These are phyloP conservation scores for Drosophila grimshawi DNA, from an alignment of 1,140 invertebrate species.

Conservation along the genomic window DNA sequence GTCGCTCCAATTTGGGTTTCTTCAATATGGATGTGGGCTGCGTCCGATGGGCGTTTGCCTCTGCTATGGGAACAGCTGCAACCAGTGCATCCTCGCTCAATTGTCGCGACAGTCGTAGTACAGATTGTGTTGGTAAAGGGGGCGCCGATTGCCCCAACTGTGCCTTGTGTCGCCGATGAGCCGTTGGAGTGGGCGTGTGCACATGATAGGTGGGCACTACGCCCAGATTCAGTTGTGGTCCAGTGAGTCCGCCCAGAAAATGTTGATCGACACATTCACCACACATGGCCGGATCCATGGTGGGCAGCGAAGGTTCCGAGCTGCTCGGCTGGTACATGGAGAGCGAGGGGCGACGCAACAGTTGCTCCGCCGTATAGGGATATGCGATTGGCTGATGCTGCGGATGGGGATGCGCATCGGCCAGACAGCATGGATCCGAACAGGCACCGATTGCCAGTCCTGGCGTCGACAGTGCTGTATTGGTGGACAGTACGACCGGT, in stretches of 20 bases:
- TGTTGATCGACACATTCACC: slow-evolving; percentile 83
- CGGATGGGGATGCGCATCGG: slow-evolving; percentile 79
- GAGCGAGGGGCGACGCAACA: slow-evolving; percentile 68
- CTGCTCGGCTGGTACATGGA: slow-evolving; percentile 67
- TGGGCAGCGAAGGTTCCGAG: slow-evolving; percentile 69
- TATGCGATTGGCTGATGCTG: slow-evolving; percentile 79
- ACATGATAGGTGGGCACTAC: slow-evolving; percentile 79
- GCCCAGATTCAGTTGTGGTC: slow-evolving; percentile 73
- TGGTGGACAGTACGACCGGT: slow-evolving; percentile 79
- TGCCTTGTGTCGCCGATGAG: slow-evolving; percentile 69
- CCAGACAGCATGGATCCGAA: slow-evolving; percentile 73
- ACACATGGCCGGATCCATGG: slow-evolving; percentile 78
- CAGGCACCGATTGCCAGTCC: slow-evolving; percentile 75
- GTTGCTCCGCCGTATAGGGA: slow-evolving; percentile 66
- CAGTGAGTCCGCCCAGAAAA: slow-evolving; percentile 71
- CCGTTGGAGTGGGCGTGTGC: slow-evolving; percentile 79
- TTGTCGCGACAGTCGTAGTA: slow-evolving; percentile 74
- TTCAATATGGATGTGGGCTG: slow-evolving; percentile 79
- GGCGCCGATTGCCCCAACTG: slow-evolving; percentile 64
- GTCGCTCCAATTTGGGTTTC: slow-evolving; percentile 76
- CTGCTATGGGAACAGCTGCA: slow-evolving; percentile 75
- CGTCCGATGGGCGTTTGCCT: slow-evolving; percentile 52
- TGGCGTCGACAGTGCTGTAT: slow-evolving; percentile 68
- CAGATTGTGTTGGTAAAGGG: slow-evolving; percentile 73
- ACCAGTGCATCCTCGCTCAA: slow-evolving; percentile 79